Evolutionary conservation across 2,888 invertebrate genomes (phyloP).

Genomic region (Argyresthia goedartella): DNA sequence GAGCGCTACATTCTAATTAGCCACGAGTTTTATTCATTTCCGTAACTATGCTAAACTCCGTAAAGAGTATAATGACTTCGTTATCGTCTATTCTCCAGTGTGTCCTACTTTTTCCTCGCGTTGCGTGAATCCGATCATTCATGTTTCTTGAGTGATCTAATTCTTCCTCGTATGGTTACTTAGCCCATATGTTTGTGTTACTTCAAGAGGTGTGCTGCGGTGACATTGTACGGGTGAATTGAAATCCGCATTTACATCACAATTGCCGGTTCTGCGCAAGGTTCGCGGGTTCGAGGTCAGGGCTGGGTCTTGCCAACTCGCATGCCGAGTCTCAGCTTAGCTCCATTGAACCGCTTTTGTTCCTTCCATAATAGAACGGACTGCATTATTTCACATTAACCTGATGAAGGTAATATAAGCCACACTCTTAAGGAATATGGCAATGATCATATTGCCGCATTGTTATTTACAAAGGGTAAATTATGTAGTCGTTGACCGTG

Average conservation of each 20-base stretch:
- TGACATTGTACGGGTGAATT: conserved; percentile 36
- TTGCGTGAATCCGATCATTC: background rate
- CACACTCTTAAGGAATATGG: too few relatives aligned
- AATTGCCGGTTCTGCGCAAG: conserved; percentile 52
- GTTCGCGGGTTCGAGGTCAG: conserved; percentile 63
- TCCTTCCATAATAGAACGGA: conserved; percentile 4
- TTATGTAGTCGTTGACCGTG: background rate
- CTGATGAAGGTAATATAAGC: conserved; percentile 1
- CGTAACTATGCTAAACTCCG: background rate
- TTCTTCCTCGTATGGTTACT: background rate
- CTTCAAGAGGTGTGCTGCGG: conserved; percentile 15
- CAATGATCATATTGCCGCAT: too few relatives aligned
- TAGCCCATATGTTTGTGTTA: background rate
- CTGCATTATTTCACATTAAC: conserved; percentile 8
- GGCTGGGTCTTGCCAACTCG: conserved; percentile 14
- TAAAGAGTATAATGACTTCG: background rate
- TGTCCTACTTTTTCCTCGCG: background rate
- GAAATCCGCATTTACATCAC: conserved; percentile 54
- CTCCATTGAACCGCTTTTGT: conserved; percentile 21
- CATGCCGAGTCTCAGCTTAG: conserved; percentile 25
- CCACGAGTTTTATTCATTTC: conserved; percentile 7
- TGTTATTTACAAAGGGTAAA: too few relatives aligned
- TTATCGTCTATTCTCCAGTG: background rate
- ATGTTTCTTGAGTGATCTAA: background rate
- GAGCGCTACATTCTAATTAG: conserved; percentile 16